Evolutionary conservation across 2,888 invertebrate genomes (phyloP).

Genomic region (Ophion slaviceki): DNA sequence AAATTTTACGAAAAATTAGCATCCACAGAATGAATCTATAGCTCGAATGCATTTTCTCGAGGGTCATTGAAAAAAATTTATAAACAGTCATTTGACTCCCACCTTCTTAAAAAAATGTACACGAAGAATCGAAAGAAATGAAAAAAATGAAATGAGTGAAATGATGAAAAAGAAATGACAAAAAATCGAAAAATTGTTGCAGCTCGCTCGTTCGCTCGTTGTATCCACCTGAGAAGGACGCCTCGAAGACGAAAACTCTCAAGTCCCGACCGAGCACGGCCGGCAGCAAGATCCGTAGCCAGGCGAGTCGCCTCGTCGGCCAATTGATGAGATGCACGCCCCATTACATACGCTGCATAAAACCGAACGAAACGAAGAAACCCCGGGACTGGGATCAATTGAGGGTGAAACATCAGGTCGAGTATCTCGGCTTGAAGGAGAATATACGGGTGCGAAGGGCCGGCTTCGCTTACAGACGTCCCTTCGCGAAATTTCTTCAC

Average conservation of each 20-base stretch:
- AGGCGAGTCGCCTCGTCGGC: constrained; percentile 87
- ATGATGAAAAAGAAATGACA: not conserved
- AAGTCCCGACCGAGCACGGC: constrained; percentile 88
- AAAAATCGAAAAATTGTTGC: constrained; percentile 46
- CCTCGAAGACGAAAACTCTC: constrained; percentile 77
- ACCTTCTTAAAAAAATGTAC: no score
- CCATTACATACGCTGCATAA: constrained; percentile 89
- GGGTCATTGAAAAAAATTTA: no score
- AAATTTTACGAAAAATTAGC: no score
- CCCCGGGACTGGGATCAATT: constrained; percentile 88
- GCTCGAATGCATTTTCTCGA: no score
- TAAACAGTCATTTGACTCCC: no score
- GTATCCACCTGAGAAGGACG: constrained; percentile 86
- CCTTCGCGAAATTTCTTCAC: constrained; percentile 87
- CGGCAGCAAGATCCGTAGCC: constrained; percentile 87
- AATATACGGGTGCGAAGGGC: constrained; percentile 88
- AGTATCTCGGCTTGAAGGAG: constrained; percentile 88
- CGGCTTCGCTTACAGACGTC: constrained; percentile 88
- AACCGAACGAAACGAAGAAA: constrained; percentile 89
- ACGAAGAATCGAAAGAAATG: no score
- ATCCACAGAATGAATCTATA: no score
- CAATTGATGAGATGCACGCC: constrained; percentile 88
- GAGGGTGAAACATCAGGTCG: constrained; percentile 87
- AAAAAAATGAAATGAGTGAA: no score
- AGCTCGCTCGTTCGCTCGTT: constrained; percentile 86